These are phyloP conservation scores for Sarcophilus harrisii DNA, from an alignment of 2,797 vertebrate genomes.

Conservation along the genomic window DNA sequence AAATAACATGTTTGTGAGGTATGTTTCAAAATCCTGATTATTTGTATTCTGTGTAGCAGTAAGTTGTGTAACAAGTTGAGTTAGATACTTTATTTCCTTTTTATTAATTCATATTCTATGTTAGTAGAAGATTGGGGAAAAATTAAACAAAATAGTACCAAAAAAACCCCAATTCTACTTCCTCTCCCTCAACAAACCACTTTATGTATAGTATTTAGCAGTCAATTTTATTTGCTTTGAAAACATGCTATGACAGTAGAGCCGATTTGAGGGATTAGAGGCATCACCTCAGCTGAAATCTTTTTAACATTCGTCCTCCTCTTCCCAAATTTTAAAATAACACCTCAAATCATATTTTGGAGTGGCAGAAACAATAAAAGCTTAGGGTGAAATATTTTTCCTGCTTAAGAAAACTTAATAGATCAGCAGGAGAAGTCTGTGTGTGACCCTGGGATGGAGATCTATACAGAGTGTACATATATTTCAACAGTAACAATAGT, in stretches of 20 bases:
- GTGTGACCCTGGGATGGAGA: not conserved
- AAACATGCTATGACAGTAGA: conserved; percentile 51
- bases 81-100: too few relatives aligned
- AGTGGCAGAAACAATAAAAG: not conserved
- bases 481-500: not conserved
- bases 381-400: not conserved
- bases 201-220: conserved; percentile 64
- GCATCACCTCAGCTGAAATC: not conserved
- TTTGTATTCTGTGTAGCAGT: not conserved
- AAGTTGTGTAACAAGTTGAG: too few relatives aligned
- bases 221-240: conserved; percentile 59
- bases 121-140: conserved; percentile 9
- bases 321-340: not conserved
- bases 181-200: conserved; percentile 59
- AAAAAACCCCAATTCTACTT: not conserved
- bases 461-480: not conserved
- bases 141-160: not conserved
- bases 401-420: not conserved
- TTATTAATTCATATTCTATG: conserved; percentile 28
- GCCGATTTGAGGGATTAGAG: not conserved
- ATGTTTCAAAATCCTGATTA: not conserved
- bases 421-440: not conserved
- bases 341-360: not conserved
- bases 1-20: not conserved
- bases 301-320: not conserved